phyloP scores from a whole-genome alignment of 2,113 vertebrate species.

The Lophotis ruficrista region DNA sequence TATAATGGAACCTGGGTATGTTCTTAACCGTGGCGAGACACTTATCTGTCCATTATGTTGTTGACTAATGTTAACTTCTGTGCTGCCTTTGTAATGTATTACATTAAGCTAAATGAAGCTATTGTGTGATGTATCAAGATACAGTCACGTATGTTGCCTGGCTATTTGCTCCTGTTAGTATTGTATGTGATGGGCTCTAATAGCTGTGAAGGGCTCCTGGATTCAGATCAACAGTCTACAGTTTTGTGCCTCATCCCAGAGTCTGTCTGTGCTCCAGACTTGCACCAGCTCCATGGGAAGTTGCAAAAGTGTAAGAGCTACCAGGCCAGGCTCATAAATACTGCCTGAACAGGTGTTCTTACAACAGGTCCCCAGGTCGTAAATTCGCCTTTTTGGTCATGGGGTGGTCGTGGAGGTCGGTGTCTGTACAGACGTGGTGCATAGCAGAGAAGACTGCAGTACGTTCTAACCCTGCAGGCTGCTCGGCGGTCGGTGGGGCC shows the following conservation, averaged over 20 bases:
- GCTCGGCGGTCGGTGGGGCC: accelerated
- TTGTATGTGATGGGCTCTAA: conserved; percentile 50
- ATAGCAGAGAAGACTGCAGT: accelerated
- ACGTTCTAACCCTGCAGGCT: accelerated
- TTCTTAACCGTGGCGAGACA: conserved; percentile 48
- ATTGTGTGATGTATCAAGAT: conserved; percentile 39
- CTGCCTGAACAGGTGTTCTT: background rate
- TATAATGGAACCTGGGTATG: conserved; percentile 53
- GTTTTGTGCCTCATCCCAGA: background rate
- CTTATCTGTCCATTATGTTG: conserved; percentile 63
- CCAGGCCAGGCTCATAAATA: background rate
- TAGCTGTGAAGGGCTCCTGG: conserved; percentile 9
- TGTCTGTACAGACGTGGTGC: accelerated
- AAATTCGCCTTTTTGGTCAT: background rate
- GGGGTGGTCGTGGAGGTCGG: background rate
- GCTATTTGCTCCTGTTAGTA: conserved; percentile 42
- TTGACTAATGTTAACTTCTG: conserved; percentile 63
- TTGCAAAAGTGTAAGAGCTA: background rate
- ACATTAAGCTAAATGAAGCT: conserved; percentile 67
- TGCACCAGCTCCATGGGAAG: background rate
- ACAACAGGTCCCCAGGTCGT: accelerated
- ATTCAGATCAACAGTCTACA: background rate
- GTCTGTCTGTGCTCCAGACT: background rate
- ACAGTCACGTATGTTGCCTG: conserved; percentile 29
- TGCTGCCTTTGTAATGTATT: conserved; percentile 56